Conservation (phyloP, 2,888 invertebrate genomes). For the Elegia similella region DNA sequence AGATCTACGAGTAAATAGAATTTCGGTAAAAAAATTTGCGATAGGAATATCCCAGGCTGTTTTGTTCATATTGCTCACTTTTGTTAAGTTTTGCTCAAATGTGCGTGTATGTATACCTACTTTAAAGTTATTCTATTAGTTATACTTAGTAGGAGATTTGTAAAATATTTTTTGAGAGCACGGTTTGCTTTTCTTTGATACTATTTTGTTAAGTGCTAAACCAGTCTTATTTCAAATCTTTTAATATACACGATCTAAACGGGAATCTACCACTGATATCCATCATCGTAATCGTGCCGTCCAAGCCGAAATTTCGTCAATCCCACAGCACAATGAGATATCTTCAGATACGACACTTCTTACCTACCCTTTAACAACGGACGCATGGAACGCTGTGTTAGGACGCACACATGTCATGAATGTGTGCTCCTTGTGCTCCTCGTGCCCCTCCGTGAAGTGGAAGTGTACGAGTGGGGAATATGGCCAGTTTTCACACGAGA, state of each 20-base stretch:
- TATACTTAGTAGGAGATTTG: conserved; percentile 58
- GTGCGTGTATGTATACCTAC: conserved; percentile 61
- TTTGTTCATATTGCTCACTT: conserved; percentile 72
- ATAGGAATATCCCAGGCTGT: conserved; percentile 41
- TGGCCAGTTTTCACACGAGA: too few species aligned
- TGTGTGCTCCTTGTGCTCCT: too few species aligned
- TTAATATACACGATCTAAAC: not conserved
- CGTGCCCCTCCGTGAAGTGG: too few species aligned
- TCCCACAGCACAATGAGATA: not conserved
- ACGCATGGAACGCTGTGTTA: too few species aligned
- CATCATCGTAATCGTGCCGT: conserved; percentile 56
- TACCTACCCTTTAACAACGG: too few species aligned
- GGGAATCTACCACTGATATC: conserved; percentile 33
- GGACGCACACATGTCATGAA: too few species aligned
- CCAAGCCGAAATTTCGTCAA: conserved; percentile 48
- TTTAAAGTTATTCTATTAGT: conserved; percentile 62
- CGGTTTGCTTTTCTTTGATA: conserved; percentile 77
- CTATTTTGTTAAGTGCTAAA: conserved; percentile 58
- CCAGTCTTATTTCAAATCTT: conserved; percentile 4
- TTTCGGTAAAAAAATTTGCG: conserved; percentile 12
- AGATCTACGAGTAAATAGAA: not conserved
- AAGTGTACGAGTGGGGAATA: too few species aligned
- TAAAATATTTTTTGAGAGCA: conserved; percentile 73
- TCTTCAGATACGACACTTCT: too few species aligned
- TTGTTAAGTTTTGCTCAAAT: conserved; percentile 80